These are phyloP conservation scores for Centropus unirufus DNA, from an alignment of 2,113 vertebrate genomes.

Conservation along the genomic window DNA sequence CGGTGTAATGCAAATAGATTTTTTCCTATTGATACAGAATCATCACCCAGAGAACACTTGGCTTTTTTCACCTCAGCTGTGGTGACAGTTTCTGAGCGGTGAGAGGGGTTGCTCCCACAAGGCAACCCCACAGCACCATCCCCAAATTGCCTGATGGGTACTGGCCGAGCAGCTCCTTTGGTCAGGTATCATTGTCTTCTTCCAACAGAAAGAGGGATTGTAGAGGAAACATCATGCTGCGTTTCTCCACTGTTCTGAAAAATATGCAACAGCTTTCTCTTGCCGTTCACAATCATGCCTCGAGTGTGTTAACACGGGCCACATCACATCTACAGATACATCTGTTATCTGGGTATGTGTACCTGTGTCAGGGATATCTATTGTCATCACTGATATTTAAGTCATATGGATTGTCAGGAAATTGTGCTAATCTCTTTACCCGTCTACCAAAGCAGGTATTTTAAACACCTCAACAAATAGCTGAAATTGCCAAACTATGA, in stretches of 20 bases:
- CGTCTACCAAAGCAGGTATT: background rate
- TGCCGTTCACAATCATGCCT: background rate
- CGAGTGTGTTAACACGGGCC: background rate
- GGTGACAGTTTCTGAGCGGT: background rate
- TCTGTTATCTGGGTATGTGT: background rate
- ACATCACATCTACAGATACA: background rate
- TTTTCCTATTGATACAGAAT: background rate
- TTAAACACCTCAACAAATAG: background rate
- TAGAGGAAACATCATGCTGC: background rate
- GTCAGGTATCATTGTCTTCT: background rate
- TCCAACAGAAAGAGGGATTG: background rate
- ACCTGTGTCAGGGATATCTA: background rate
- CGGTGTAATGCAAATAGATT: background rate
- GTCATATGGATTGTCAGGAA: background rate
- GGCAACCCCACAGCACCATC: accelerated
- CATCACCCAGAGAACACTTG: background rate
- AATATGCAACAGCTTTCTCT: background rate
- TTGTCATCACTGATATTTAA: background rate
- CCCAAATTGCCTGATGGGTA: background rate
- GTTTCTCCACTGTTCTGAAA: background rate
- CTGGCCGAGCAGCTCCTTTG: background rate
- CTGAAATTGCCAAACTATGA: background rate
- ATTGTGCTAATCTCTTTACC: background rate
- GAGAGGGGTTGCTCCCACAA: accelerated
- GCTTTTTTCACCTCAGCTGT: background rate